Evolutionary conservation across 2,888 invertebrate genomes (phyloP).

Genomic region (Stenolophus ochropezus): DNA sequence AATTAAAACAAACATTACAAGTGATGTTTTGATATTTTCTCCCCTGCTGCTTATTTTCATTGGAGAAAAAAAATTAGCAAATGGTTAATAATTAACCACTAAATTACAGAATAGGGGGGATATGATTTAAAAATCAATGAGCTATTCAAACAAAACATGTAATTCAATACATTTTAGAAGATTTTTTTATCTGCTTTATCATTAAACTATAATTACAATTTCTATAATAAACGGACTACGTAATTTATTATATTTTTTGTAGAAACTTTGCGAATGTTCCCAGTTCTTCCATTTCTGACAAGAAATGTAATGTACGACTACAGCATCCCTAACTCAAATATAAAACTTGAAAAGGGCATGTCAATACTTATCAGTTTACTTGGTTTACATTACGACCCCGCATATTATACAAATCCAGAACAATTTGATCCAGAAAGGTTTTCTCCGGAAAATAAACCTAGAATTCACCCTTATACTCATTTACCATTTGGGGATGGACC

Average conservation of each 20-base stretch:
- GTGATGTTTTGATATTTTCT: no score
- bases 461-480: constrained; percentile 52
- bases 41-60: no score
- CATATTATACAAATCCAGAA: constrained; percentile 58
- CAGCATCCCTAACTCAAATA: constrained; percentile 31
- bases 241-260: constrained; percentile 7
- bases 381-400: constrained; percentile 57
- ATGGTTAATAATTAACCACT: no score
- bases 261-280: constrained; percentile 61
- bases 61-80: no score
- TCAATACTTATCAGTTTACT: constrained; percentile 46
- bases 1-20: no score
- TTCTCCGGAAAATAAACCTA: constrained; percentile 56
- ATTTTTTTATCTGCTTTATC: neutral
- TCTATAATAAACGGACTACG: no score
- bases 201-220: no score
- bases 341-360: constrained; percentile 47
- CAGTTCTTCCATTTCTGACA: constrained; percentile 36
- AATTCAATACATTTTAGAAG: no score
- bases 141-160: no score
- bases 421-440: constrained; percentile 61
- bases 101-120: no score
- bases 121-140: no score
- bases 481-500: constrained; percentile 61
- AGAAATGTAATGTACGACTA: constrained; percentile 50